These are phyloP conservation scores for Trematocara macrostoma DNA, from an alignment of 2,113 vertebrate species.

Conservation along the genomic window DNA sequence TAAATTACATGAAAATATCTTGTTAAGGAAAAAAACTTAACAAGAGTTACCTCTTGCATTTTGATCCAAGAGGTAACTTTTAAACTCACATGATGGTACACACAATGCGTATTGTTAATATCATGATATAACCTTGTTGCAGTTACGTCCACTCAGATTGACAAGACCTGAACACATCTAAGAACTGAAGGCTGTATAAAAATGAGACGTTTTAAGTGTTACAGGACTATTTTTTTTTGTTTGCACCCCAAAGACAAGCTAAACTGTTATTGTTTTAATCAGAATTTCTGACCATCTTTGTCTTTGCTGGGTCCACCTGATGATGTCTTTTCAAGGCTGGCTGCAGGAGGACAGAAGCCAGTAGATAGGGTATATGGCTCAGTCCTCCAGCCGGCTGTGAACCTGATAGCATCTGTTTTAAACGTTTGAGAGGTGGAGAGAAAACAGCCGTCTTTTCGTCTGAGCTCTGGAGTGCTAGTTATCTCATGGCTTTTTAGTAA, in stretches of 20 bases:
- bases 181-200: background rate
- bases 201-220: background rate
- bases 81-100: background rate
- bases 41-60: accelerated
- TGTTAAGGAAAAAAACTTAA: background rate
- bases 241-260: background rate
- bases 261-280: background rate
- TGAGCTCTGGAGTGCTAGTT: slow-evolving; percentile 54
- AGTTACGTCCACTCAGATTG: background rate
- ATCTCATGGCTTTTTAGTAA: slow-evolving; percentile 57
- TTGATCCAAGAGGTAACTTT: background rate
- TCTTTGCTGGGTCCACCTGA: slow-evolving; percentile 4
- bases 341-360: slow-evolving; percentile 39
- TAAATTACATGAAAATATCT: background rate
- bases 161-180: background rate
- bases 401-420: slow-evolving; percentile 73
- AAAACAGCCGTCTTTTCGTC: slow-evolving; percentile 45
- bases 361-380: slow-evolving; percentile 54
- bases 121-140: accelerated
- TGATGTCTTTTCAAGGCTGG: slow-evolving; percentile 63
- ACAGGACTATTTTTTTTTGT: background rate
- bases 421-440: slow-evolving; percentile 27
- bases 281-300: background rate
- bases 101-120: accelerated
- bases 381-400: slow-evolving; percentile 61